Percentiles rank a stretch among this genome's conserved stretches.
Evolutionary conservation across 2,797 vertebrate species (phyloP).

Genomic region (Pristis pectinata): DNA sequence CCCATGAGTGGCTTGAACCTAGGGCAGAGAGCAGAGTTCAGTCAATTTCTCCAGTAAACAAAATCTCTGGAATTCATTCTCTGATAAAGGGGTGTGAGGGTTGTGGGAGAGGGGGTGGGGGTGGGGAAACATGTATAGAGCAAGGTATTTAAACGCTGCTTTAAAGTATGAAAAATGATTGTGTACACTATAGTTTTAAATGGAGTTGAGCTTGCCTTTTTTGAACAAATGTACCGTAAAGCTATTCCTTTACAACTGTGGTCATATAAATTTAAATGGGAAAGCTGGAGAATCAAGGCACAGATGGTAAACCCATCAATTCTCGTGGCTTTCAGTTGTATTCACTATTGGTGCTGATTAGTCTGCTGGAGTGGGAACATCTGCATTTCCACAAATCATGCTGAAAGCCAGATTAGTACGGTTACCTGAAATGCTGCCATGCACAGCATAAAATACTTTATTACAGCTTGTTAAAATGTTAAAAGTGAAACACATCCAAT

Average conservation of each 20-base stretch:
- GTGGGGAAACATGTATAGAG: not conserved
- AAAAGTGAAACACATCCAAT: not conserved
- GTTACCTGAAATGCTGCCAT: slow-evolving; percentile 23
- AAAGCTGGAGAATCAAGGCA: slow-evolving; percentile 21
- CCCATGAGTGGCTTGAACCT: not conserved
- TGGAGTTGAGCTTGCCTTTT: not conserved
- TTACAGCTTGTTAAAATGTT: not conserved
- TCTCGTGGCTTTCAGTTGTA: not conserved
- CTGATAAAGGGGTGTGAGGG: not conserved
- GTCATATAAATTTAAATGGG: slow-evolving; percentile 7
- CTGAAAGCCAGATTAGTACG: not conserved
- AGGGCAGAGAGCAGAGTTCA: slow-evolving; percentile 7
- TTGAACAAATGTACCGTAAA: slow-evolving; percentile 13
- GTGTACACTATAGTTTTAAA: not conserved
- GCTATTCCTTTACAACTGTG: slow-evolving; percentile 28
- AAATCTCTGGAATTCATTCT: not conserved
- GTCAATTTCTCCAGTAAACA: not conserved
- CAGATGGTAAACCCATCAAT: slow-evolving; percentile 36
- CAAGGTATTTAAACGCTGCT: not conserved
- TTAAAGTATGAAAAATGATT: not conserved
- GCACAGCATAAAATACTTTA: not conserved
- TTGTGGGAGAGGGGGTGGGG: not conserved
- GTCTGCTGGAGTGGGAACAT: slow-evolving; percentile 17
- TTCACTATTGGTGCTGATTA: slow-evolving; percentile 26
- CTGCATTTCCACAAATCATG: slow-evolving; percentile 10